Evolutionary conservation across 2,113 vertebrate species (phyloP), one percentile per base, ranked within the genome.

Genomic region (Syngnathus scovelli): DNA sequence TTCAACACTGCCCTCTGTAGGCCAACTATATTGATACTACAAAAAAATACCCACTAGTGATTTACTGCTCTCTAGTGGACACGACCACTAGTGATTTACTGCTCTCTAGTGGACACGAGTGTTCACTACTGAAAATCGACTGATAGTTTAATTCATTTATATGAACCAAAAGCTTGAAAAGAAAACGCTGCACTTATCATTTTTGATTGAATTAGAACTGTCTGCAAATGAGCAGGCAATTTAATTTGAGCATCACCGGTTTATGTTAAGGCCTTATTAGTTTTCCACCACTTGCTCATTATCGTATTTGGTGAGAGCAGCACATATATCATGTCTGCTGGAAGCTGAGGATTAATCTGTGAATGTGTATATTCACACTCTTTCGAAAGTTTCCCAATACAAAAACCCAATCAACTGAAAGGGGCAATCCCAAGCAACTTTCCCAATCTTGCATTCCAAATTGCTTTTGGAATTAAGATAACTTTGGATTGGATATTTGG

Each of bases 1-100:
- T 27, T 66, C 80, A 83, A 80, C 78, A 88, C 79, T 88, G 87
- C 76, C 9, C 82, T 77, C 87, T 75, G 39, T 43, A 68, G 84
- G 56, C 23, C 37, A 12, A 4, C 76, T 19, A 3, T n/a, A 21
- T 41, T n/a, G 65, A 7, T 4, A 12, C 44, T 16, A 11, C 1
- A 18, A 65, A 5, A 21, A 18, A 39, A 43, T 0, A 43, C 6
- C 41, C 16, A 49, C 44, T 1, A 19, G 27, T 16, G 15, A 46
- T 71, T 46, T 73, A 82, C 75, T 84, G 78, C 74, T 64, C 66
- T 59, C 86, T 74, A 41, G 66, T 84, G 87, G 77, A 38, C 0
- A 65, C 27, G 3, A 33, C 41, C 16, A 49, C 44, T 1, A 19
- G 27, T 16, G 15, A 46, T 71, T 46, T 73, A 82, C 75, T 84